phyloP scores from a whole-genome alignment of 2,113 vertebrate genomes.

The Eidolon helvum region DNA sequence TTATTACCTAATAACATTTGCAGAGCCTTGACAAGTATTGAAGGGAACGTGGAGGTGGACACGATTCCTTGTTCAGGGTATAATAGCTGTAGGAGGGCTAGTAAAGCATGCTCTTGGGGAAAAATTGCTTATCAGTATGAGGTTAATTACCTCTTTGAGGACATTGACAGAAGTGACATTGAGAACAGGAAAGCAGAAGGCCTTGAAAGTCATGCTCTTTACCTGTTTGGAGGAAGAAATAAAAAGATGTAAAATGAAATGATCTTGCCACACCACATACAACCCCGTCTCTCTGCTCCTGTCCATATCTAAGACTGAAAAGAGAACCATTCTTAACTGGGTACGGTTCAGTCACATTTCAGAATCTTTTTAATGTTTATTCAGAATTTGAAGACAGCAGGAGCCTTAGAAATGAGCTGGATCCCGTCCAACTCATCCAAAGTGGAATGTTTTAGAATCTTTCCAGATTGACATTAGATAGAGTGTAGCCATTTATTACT shows the following conservation, averaged over 20 bases:
- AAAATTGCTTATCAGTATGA: slow-evolving; percentile 35
- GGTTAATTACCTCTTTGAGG: slow-evolving; percentile 55
- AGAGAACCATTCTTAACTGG: neutral
- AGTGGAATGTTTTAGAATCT: neutral
- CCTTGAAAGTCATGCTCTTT: slow-evolving; percentile 34
- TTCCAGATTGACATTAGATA: neutral
- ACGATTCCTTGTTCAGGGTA: neutral
- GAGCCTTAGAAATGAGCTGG: neutral
- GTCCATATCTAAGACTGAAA: neutral
- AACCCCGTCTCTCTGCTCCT: neutral
- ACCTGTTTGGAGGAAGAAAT: neutral
- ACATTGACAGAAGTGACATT: slow-evolving; percentile 43
- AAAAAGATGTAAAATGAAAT: neutral
- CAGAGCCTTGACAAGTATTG: slow-evolving; percentile 24
- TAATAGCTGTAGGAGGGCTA: slow-evolving; percentile 11
- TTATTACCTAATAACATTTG: slow-evolving; percentile 62
- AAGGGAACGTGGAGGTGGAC: neutral
- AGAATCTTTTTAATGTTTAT: slow-evolving; percentile 22
- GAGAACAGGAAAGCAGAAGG: slow-evolving; percentile 32
- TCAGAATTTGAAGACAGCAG: neutral
- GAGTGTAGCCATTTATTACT: neutral
- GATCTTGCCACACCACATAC: neutral
- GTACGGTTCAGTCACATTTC: neutral
- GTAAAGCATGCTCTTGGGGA: slow-evolving; percentile 30
- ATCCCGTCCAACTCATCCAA: neutral